Evolutionary conservation across 2,888 invertebrate species (phyloP).

Genomic region (Sinhomidia bicolor): DNA sequence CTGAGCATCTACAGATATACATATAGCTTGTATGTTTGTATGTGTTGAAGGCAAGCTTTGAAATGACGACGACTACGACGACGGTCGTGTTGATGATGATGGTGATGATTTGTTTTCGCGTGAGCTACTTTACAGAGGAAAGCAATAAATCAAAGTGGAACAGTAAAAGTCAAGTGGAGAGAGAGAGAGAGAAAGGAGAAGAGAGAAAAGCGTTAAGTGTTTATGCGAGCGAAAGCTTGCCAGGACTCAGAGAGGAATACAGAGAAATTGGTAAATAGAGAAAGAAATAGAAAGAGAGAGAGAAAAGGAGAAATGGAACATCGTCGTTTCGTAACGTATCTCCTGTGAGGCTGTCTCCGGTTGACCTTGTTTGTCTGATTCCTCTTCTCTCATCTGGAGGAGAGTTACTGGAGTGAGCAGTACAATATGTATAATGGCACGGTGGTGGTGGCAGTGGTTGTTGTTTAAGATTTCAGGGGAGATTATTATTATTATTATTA

Average conservation of each 20-base stretch:
- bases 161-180: conserved; percentile 29
- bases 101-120: background rate
- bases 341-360: background rate
- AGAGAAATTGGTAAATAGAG: background rate
- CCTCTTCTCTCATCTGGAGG: too few relatives aligned
- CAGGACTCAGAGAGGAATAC: too few relatives aligned
- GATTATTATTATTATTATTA: background rate
- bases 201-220: background rate
- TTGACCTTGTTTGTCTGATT: conserved; percentile 16
- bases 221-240: background rate
- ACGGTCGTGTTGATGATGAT: background rate
- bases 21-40: too few relatives aligned
- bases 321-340: background rate
- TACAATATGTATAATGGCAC: background rate
- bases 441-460: background rate
- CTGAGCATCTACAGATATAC: too few relatives aligned
- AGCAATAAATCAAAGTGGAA: conserved; percentile 60
- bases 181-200: too few relatives aligned
- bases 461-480: background rate
- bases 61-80: background rate
- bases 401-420: background rate
- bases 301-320: background rate
- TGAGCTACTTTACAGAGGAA: conserved; percentile 45
- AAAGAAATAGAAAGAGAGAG: background rate
- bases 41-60: too few relatives aligned